phyloP scores from a whole-genome alignment of 2,797 vertebrate species.

The Lophius americanus region DNA sequence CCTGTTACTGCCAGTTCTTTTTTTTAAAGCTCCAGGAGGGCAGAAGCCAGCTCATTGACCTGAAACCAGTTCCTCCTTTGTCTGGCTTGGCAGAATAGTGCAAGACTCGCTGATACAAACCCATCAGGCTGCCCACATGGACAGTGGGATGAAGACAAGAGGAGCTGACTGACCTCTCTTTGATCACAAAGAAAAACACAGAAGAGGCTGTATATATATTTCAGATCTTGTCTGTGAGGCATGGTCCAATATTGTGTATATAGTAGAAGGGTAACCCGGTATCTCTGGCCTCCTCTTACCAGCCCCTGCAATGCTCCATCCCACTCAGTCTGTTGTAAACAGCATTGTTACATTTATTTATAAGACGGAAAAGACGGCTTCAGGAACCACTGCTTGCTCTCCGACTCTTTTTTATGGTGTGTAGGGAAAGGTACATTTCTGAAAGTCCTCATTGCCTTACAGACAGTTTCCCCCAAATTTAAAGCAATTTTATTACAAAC shows the following conservation, averaged over 20 bases:
- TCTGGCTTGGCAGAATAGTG: constrained; percentile 47
- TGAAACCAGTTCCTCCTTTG: constrained; percentile 42
- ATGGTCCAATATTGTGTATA: constrained; percentile 32
- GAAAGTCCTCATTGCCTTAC: background rate
- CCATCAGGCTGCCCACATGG: constrained; percentile 55
- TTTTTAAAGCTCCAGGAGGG: constrained; percentile 22
- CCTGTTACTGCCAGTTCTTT: constrained; percentile 21
- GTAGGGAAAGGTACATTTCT: constrained; percentile 1
- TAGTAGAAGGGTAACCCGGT: constrained; percentile 58
- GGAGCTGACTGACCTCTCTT: constrained; percentile 48
- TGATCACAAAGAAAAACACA: constrained; percentile 57
- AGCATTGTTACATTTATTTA: constrained; percentile 48
- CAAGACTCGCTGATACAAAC: constrained; percentile 53
- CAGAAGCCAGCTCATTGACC: constrained; percentile 42
- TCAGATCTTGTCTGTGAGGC: constrained; percentile 40
- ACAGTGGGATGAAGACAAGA: constrained; percentile 46
- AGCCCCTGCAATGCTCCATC: constrained; percentile 56
- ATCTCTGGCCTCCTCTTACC: constrained; percentile 43
- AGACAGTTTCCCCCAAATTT: too few species aligned
- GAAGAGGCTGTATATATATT: constrained; percentile 56
- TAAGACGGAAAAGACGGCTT: constrained; percentile 32
- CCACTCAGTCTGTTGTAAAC: constrained; percentile 58
- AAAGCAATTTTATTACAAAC: too few species aligned
- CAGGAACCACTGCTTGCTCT: constrained; percentile 11
- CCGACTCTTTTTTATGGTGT: background rate